phyloP scores from a whole-genome alignment of 2,113 vertebrate genomes.

The Zapus hudsonius region DNA sequence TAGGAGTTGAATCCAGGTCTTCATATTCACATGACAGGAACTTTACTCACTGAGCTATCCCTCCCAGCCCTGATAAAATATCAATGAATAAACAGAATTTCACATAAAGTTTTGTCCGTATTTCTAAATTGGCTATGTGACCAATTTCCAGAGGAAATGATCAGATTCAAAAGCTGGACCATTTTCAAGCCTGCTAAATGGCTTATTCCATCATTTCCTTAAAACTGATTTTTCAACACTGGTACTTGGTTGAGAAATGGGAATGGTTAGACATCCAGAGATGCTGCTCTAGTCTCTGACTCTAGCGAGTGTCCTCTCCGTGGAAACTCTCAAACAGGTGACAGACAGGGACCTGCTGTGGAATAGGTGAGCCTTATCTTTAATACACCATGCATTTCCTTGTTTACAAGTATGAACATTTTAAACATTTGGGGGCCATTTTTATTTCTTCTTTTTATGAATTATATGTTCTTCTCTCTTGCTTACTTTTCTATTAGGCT shows the following conservation, averaged over 20 bases:
- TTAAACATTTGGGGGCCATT: neutral
- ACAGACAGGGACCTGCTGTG: neutral
- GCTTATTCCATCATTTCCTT: slow-evolving; percentile 6
- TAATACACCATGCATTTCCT: neutral
- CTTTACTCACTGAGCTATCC: no score
- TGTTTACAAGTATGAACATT: neutral
- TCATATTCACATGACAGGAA: no score
- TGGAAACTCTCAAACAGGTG: neutral
- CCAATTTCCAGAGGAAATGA: neutral
- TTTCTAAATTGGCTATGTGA: slow-evolving; percentile 9
- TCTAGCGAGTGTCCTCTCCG: neutral
- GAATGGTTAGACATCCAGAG: no score
- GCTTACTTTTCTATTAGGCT: neutral
- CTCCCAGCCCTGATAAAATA: no score
- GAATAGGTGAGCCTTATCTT: neutral
- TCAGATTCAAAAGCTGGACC: neutral
- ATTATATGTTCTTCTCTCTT: slow-evolving; percentile 19
- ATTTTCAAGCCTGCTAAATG: neutral
- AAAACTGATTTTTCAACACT: slow-evolving; percentile 27
- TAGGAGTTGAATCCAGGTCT: no score
- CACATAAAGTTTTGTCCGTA: neutral
- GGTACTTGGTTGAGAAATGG: neutral
- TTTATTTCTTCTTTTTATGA: neutral
- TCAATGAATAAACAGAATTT: slow-evolving; percentile 12
- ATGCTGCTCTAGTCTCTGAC: neutral